Conservation (phyloP, 2,888 invertebrate species). For the Stenurella melanura region DNA sequence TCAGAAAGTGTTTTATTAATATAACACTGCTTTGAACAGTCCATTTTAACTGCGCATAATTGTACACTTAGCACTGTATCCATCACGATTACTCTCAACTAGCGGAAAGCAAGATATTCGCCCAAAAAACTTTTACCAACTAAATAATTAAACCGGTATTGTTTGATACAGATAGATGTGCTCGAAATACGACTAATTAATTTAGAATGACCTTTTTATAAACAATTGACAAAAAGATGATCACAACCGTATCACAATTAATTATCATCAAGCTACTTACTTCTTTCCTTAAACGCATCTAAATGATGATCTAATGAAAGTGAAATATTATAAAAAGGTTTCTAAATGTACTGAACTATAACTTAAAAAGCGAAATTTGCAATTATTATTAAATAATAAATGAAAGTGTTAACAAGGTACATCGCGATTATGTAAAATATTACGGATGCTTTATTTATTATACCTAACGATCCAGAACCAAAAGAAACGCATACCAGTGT, state of each 20-base stretch:
- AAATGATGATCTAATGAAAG: slow-evolving; percentile 38
- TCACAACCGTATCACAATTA: slow-evolving; percentile 19
- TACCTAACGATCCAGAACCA: not conserved
- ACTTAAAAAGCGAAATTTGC: slow-evolving; percentile 30
- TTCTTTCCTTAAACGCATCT: slow-evolving; percentile 25
- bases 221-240: slow-evolving; percentile 5
- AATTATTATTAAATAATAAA: slow-evolving; percentile 30
- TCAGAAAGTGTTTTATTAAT: too few relatives aligned
- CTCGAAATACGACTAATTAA: slow-evolving; percentile 2
- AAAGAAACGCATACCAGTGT: too few relatives aligned
- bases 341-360: slow-evolving; percentile 41
- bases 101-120: not conserved
- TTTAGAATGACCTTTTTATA: not conserved
- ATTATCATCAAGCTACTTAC: slow-evolving; percentile 8
- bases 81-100: not conserved
- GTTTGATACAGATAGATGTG: not conserved
- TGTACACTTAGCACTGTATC: not conserved
- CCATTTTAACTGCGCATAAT: slow-evolving; percentile 7
- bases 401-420: slow-evolving; percentile 15
- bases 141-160: not conserved
- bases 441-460: not conserved
- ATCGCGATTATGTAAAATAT: slow-evolving; percentile 19
- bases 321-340: slow-evolving; percentile 37
- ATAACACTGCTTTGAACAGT: not conserved
- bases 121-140: not conserved